A percentile compares a stretch with the other conserved stretches of the same genome.
These are phyloP conservation scores for Gastracanthus pulcherrimus DNA, from an alignment of 2,888 invertebrate genomes.

Conservation along the genomic window DNA sequence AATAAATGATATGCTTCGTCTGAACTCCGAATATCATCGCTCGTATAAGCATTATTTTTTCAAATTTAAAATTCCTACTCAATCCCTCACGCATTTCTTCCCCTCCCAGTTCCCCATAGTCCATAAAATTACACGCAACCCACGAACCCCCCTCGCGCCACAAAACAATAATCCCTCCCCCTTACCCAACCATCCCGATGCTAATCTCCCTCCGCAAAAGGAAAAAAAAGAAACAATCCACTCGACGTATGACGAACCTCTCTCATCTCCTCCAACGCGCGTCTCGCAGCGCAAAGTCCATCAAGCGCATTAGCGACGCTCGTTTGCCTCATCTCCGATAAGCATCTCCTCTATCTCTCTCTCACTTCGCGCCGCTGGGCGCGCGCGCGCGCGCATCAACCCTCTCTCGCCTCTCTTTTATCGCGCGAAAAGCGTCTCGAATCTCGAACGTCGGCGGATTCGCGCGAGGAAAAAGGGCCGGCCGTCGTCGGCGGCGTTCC, in stretches of 20 bases:
- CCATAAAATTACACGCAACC: too few species aligned
- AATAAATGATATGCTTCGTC: too few species aligned
- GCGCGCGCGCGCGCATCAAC: too few species aligned
- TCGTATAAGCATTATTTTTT: too few species aligned
- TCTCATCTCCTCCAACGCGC: too few species aligned
- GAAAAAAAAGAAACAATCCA: not conserved
- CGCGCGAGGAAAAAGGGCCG: not conserved
- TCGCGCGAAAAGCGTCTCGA: not conserved
- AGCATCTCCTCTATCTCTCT: not conserved
- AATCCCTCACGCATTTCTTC: too few species aligned
- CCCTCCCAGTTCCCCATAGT: too few species aligned
- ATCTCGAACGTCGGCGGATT: not conserved
- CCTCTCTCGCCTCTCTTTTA: too few species aligned
- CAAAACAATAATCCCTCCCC: not conserved
- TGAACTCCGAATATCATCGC: too few species aligned
- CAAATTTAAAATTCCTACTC: too few species aligned
- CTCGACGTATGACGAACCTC: not conserved
- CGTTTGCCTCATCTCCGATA: not conserved
- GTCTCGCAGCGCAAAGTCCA: not conserved
- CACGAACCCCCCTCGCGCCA: not conserved
- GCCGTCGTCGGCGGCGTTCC: not conserved
- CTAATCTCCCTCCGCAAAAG: not conserved
- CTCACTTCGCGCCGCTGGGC: not conserved
- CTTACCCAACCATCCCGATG: too few species aligned
- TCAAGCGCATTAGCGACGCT: constrained; percentile 16